Base-by-base conservation (phyloP, 2,888 invertebrate genomes). In the Drosophila maculinotata region DNA sequence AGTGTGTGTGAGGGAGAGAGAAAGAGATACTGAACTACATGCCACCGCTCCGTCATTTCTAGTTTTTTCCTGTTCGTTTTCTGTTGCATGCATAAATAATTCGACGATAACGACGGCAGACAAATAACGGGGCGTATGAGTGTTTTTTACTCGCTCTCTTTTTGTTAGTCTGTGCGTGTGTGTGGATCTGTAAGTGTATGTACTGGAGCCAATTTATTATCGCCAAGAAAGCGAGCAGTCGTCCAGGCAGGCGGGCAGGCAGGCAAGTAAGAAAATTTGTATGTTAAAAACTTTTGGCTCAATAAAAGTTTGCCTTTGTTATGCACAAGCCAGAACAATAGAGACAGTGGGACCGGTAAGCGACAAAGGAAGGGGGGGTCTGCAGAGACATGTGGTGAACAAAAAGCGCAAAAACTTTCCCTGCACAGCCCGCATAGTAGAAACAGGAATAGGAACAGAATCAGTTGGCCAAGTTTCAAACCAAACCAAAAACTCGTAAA, bases 291-390 rank as follows among this genome's bases (percentile, higher is more conserved):
- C 59, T 87, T 80, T 84, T 81, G 65, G 79, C 72, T 85, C 83
- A 87, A 87, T 81, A 81, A 85, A 82, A 82, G 86, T 87, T 81
- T 78, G 54, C 68, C 69, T 78, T 87, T 80, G 85, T 80, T 84
- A 79, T 63, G 44, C 54, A 57, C 62, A 51, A 65, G 71, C 51
- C 76, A 78, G 78, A 81, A 80, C 87, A 80, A 80, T 87, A 28
- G 69, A 52, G 48, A 57, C 42, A 31, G 39, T 15, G 10, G 30
- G 17, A 30, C 8, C 7, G 38, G 15, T 20, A n/a, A 10, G 26
- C 3, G 45, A 39, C 23, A 25, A 35, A 28, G 17, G 47, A 36
- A 10, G n/a, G n/a, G n/a, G n/a, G n/a, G n/a, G n/a, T 33, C 14
- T 14, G 23, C 10, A 54, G 33, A 41, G 48, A 53, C 69, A 68